Percentiles rank a stretch among this genome's conserved stretches.
phyloP scores from a whole-genome alignment of 2,113 vertebrate genomes.

The Xiphophorus couchianus region DNA sequence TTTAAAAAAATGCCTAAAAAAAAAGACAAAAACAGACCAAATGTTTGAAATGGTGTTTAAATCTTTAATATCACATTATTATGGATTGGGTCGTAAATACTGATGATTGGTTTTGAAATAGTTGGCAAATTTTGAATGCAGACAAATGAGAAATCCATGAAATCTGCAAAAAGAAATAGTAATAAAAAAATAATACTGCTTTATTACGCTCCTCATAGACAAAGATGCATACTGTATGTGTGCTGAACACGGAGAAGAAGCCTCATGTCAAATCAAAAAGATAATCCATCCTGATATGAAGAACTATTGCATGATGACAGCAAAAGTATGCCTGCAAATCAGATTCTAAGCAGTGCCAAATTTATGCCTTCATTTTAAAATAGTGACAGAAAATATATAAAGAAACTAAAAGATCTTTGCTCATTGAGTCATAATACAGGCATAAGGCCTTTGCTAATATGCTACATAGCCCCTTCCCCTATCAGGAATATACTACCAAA shows the following conservation, averaged over 20 bases:
- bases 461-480: constrained; percentile 49
- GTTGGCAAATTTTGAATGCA: constrained; percentile 22
- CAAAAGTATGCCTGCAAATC: constrained; percentile 20
- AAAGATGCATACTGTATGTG: constrained; percentile 17
- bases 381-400: constrained; percentile 36
- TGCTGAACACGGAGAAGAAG: neutral
- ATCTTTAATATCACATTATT: constrained; percentile 47
- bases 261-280: neutral
- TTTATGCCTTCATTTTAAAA: constrained; percentile 28
- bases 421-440: constrained; percentile 43
- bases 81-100: constrained; percentile 46
- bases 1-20: constrained; percentile 21
- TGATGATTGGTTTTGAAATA: constrained; percentile 42
- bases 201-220: constrained; percentile 14
- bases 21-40: constrained; percentile 22
- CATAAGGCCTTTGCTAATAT: constrained; percentile 36
- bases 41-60: constrained; percentile 10
- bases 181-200: constrained; percentile 51
- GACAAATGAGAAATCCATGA: constrained; percentile 37
- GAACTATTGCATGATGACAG: constrained; percentile 24
- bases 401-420: constrained; percentile 39
- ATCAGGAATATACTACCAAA: constrained; percentile 57
- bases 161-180: constrained; percentile 16
- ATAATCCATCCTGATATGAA: constrained; percentile 16
- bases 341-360: constrained; percentile 11